Conservation (phyloP, 2,888 invertebrate genomes). For the Sinohyriopsis cumingii region DNA sequence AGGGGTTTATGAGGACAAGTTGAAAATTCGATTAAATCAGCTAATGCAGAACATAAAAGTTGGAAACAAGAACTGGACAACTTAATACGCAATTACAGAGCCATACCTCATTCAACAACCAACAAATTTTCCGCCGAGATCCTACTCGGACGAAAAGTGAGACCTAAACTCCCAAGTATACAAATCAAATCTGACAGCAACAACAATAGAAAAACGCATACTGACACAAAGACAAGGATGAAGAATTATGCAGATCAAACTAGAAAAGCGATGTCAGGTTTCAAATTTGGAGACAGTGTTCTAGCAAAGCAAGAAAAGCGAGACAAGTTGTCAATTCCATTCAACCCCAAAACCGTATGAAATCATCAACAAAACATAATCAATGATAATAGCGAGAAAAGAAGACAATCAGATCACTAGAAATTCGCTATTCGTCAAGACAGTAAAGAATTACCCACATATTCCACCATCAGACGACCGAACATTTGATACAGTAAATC, state of each 20-base stretch:
- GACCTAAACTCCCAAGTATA: constrained; percentile 4
- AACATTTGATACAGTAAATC: no score
- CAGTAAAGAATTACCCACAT: no score
- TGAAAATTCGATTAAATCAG: constrained; percentile 21
- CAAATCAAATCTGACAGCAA: not conserved
- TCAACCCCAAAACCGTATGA: no score
- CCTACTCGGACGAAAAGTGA: constrained; percentile 3
- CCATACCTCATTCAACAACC: constrained; percentile 21
- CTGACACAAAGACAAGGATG: not conserved
- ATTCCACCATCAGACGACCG: no score
- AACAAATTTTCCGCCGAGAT: constrained; percentile 7
- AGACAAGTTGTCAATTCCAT: no score
- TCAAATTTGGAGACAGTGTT: no score
- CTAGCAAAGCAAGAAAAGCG: no score
- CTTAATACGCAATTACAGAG: constrained; percentile 17
- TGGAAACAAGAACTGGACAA: constrained; percentile 23
- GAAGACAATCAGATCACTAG: no score
- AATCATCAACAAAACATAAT: no score
- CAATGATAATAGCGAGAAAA: no score
- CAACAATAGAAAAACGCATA: constrained; percentile 3
- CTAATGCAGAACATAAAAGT: constrained; percentile 6
- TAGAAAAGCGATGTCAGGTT: no score
- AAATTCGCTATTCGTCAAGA: no score
- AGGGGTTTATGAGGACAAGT: constrained; percentile 26
- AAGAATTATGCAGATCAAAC: constrained; percentile 6